These are phyloP conservation scores for Creontiades dilutus DNA, from an alignment of 2,888 invertebrate genomes.

Conservation along the genomic window DNA sequence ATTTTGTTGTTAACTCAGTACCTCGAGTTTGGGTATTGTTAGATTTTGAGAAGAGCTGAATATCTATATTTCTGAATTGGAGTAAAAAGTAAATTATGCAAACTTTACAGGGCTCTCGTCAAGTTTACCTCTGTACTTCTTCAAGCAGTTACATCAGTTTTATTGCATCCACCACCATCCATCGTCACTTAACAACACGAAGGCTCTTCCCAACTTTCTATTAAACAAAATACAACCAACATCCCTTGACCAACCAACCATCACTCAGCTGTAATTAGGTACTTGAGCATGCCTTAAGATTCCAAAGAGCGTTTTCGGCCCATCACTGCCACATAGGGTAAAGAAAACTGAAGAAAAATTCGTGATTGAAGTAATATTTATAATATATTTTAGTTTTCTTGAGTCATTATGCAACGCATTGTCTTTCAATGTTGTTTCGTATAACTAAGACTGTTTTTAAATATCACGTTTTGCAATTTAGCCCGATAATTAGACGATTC, in stretches of 20 bases:
- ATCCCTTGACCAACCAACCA: constrained; percentile 75
- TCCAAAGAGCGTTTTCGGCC: constrained; percentile 62
- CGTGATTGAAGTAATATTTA: constrained; percentile 48
- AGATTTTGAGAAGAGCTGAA: constrained; percentile 65
- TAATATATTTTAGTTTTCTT: constrained; percentile 46
- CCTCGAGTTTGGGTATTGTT: constrained; percentile 24
- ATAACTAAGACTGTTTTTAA: constrained; percentile 12
- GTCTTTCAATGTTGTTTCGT: background rate
- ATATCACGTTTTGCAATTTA: too few relatives aligned
- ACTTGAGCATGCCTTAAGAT: constrained; percentile 73
- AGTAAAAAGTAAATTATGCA: constrained; percentile 72
- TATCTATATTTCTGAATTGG: constrained; percentile 60
- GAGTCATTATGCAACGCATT: background rate
- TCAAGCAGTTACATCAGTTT: constrained; percentile 74
- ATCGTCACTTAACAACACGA: constrained; percentile 74
- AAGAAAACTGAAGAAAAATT: constrained; percentile 54
- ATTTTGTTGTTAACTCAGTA: background rate
- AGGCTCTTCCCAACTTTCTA: constrained; percentile 74
- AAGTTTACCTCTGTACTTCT: constrained; percentile 73
- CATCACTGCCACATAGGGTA: constrained; percentile 63
- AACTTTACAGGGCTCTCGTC: constrained; percentile 74
- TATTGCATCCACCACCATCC: constrained; percentile 74
- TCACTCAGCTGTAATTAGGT: constrained; percentile 74
- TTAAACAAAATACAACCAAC: constrained; percentile 74
- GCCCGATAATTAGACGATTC: too few relatives aligned